Evolutionary conservation across 2,113 vertebrate genomes (phyloP).

Genomic region (Embiotoca jacksoni): DNA sequence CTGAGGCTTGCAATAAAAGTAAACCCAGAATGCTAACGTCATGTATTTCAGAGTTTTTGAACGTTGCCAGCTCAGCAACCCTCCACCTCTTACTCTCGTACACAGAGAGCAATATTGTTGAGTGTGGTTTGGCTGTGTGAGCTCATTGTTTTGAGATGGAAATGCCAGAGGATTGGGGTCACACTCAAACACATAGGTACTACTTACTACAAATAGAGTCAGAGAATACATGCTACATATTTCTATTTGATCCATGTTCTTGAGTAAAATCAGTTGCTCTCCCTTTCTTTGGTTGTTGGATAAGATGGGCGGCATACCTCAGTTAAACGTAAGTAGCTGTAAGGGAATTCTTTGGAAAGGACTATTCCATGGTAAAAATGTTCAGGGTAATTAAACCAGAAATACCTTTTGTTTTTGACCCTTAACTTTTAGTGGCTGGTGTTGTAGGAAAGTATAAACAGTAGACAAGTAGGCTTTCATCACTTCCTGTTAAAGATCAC

Average conservation of each 20-base stretch:
- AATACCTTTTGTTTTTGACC: constrained; percentile 41
- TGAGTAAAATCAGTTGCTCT: constrained; percentile 9
- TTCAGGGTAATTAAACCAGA: constrained; percentile 61
- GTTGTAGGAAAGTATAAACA: background rate
- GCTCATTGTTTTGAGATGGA: constrained; percentile 81
- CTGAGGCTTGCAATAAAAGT: constrained; percentile 55
- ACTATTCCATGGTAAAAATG: constrained; percentile 67
- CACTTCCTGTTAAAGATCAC: too few species aligned
- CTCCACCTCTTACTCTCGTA: constrained; percentile 51
- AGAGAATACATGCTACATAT: constrained; percentile 3
- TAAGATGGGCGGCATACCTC: constrained; percentile 8
- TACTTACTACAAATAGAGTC: constrained; percentile 35
- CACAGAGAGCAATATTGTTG: constrained; percentile 72
- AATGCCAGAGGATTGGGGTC: constrained; percentile 76
- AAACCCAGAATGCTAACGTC: constrained; percentile 68
- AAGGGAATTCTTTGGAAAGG: constrained; percentile 52
- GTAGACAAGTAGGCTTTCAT: background rate
- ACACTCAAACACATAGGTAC: constrained; percentile 51
- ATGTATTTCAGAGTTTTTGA: constrained; percentile 55
- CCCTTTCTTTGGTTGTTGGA: constrained; percentile 35
- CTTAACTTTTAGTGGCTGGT: background rate
- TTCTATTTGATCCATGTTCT: constrained; percentile 23
- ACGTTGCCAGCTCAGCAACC: constrained; percentile 66
- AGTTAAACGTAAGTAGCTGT: constrained; percentile 7
- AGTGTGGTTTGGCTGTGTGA: constrained; percentile 75